Percentiles rank a stretch among this genome's conserved stretches.
Evolutionary conservation across 2,888 invertebrate species (phyloP).

Genomic region (Dichetophora obliterata): DNA sequence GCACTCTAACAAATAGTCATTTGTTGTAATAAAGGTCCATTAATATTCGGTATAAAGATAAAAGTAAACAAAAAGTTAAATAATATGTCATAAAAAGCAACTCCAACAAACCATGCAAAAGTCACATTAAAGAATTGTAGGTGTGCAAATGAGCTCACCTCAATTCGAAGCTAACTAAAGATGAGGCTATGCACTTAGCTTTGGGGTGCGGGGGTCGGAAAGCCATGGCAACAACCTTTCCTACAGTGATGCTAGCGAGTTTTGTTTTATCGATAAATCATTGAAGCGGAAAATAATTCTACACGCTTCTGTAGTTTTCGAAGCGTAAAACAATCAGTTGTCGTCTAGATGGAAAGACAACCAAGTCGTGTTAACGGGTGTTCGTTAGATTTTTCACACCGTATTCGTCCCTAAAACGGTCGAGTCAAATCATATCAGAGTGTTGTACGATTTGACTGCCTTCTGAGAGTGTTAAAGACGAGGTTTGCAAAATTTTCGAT

Average conservation of each 20-base stretch:
- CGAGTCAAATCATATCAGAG: too few species aligned
- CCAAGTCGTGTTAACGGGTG: too few species aligned
- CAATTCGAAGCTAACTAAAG: not conserved
- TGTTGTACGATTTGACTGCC: too few species aligned
- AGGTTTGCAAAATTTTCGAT: not conserved
- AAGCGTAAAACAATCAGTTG: not conserved
- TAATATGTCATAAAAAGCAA: not conserved
- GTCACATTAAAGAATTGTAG: conserved; percentile 2
- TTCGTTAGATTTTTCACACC: too few species aligned
- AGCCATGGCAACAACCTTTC: conserved; percentile 36
- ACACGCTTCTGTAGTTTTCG: not conserved
- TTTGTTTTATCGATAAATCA: conserved; percentile 55
- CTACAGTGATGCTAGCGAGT: conserved; percentile 40
- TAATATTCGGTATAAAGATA: not conserved
- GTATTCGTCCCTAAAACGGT: too few species aligned
- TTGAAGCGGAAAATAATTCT: conserved; percentile 46
- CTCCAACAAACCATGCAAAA: not conserved
- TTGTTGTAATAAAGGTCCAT: not conserved
- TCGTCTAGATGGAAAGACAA: not conserved
- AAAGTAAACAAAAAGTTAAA: not conserved
- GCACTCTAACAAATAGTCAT: not conserved
- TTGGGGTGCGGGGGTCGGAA: not conserved
- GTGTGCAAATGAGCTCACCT: conserved; percentile 16
- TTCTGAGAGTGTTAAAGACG: not conserved
- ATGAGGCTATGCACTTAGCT: not conserved